Evolutionary conservation across 2,113 vertebrate genomes (phyloP).

Genomic region (Brienomyrus brachyistius): DNA sequence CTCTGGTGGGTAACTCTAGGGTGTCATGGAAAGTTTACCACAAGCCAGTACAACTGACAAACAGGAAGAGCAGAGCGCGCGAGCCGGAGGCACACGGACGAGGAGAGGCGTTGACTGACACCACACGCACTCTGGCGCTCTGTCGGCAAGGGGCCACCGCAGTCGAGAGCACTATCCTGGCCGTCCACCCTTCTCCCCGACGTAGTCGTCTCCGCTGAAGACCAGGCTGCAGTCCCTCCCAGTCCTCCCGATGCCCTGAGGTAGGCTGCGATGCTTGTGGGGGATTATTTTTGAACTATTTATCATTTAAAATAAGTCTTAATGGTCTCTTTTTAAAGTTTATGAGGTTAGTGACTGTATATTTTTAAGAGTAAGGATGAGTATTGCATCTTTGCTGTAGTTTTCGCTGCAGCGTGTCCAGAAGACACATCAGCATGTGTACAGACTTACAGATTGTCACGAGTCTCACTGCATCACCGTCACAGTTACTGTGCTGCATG

Average conservation of each 20-base stretch:
- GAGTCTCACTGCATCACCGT: background rate
- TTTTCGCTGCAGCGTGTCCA: background rate
- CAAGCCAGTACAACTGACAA: slow-evolving; percentile 57
- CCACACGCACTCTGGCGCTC: background rate
- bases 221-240: background rate
- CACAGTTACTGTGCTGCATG: background rate
- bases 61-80: slow-evolving; percentile 70
- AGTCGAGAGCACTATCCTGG: background rate
- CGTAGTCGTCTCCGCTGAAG: background rate
- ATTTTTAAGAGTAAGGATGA: background rate
- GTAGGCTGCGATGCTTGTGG: background rate
- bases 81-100: slow-evolving; percentile 29
- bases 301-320: background rate
- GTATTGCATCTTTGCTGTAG: background rate
- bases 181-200: background rate
- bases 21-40: slow-evolving; percentile 82
- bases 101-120: background rate
- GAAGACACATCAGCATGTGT: background rate
- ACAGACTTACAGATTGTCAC: background rate
- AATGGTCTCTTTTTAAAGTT: background rate
- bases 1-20: slow-evolving; percentile 48
- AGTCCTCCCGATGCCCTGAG: background rate
- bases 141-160: background rate
- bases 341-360: background rate
- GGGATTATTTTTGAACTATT: background rate